Base-by-base conservation (phyloP, 2,888 invertebrate genomes). In the Axea sp. region DNA sequence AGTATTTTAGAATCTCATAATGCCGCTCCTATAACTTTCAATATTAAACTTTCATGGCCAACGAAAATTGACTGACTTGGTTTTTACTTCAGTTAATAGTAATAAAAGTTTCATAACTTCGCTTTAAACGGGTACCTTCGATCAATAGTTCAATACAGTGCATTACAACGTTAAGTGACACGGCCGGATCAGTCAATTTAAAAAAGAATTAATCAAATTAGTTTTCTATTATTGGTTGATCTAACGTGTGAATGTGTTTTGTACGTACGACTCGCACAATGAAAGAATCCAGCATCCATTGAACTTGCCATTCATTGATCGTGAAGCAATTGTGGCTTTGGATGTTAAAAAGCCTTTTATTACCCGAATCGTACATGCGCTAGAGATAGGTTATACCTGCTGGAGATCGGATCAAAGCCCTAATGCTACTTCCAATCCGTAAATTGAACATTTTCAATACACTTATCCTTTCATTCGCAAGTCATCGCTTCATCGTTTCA, bases 401-500 rank as follows among this genome's bases (percentile, higher is more conserved):
- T 17, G 17, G 7, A 12, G 45, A 43, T 55, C 37, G 19, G 28
- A 65, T 55, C 55, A 45, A 28, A 57, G 9, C 37, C 33, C 47
- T 33, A 37, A 41, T 47, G 35, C 37, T 9, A 55, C 55, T 55
- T 57, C 31, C 39, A 22, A 53, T 37, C 37, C 35, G 26, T 14
- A 57, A 47, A 57, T 39, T 31, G 47, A 31, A 67, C 31, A 49
- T 22, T 57, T 57, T 26, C 45, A 57, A 39, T 47, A 47, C 19
- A n/a, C 49, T 45, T 67, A 31, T 22, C 19, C 37, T n/a, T 24
- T 26, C 5, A 47, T 57, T 28, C 37, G 57, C 67, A 39, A 55
- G 47, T 67, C 67, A 67, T 47, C 47, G 12, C 33, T 53, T 19
- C 43, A 15, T 31, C 64, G 41, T 43, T 53, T 49, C 22, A 47